Evolutionary conservation across 2,113 vertebrate genomes (phyloP), one percentile per base, ranked within the genome.

Genomic region (Chrysemys picta): DNA sequence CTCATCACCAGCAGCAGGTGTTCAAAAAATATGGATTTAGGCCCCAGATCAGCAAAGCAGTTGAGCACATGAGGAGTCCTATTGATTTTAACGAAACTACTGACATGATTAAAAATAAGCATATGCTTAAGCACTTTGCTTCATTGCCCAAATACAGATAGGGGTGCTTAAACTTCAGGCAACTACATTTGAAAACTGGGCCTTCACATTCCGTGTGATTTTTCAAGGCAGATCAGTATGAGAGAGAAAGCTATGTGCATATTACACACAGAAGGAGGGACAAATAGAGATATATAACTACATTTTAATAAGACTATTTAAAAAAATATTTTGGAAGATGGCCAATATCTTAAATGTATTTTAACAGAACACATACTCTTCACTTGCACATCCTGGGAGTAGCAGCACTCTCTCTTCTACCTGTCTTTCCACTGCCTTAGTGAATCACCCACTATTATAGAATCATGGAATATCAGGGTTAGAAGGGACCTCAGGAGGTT

Each of bases 1-100:
- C 29, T 75, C 47, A 85, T 38, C n/a, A 69, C 14, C 76, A 65
- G 38, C 62, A 86, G 11, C 5, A 57, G 10, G 25, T 57, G 10
- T 10, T 57, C 56, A 57, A 57, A 25, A 59, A 59, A 31, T 59
- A 59, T 59, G 57, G 78, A 6, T 94, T 95, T 95, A 82, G 92
- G 94, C n/a, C 29, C 59, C 24, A 4, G 25, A 91, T 89, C 3
- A 88, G 45, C 35, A 72, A 72, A 72, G 24, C 6, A 38, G 31
- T 16, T 88, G 90, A 94, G 85, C 0, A 3, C 83, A 54, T 50
- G 79, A 94, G 42, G 87, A 95, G 88, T 94, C 85, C 87, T 80
- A 76, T 88, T 80, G 89, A 89, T 50, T 65, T 92, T 78, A 35
- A 35, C 82, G 90, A 89, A n/a, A 57, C 27, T 56, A 10, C 17